These are phyloP conservation scores for Hyposoter dolosus DNA, from an alignment of 2,888 invertebrate genomes.

Conservation along the genomic window DNA sequence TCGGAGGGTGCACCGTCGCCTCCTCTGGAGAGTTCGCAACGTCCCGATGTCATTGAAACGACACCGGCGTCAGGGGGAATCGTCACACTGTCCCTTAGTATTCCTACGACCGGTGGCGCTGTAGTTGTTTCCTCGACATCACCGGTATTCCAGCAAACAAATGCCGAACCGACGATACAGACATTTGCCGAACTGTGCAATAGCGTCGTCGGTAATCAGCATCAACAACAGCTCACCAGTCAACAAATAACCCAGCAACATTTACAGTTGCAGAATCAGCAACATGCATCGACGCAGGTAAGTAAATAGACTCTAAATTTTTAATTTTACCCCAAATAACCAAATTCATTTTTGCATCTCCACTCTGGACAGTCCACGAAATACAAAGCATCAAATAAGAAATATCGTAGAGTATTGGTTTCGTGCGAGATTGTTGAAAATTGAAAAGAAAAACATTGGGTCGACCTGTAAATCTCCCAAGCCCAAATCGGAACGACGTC, in stretches of 20 bases:
- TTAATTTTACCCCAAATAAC: too few species aligned
- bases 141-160: constrained; percentile 83
- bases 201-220: constrained; percentile 85
- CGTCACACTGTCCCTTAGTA: constrained; percentile 88
- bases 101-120: constrained; percentile 86
- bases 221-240: constrained; percentile 75
- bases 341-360: too few species aligned
- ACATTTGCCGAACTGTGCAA: constrained; percentile 87
- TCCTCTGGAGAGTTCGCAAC: constrained; percentile 83
- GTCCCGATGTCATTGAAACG: constrained; percentile 87
- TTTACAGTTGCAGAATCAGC: constrained; percentile 66
- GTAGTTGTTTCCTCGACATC: constrained; percentile 86
- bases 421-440: not conserved
- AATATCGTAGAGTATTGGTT: not conserved
- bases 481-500: constrained; percentile 52
- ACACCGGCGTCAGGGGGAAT: constrained; percentile 89
- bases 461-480: constrained; percentile 34
- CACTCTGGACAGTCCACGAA: too few species aligned
- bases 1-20: constrained; percentile 87
- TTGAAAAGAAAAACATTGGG: constrained; percentile 1
- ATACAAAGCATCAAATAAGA: too few species aligned
- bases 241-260: constrained; percentile 65
- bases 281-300: constrained; percentile 81
- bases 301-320: not conserved
- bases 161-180: constrained; percentile 80